A percentile compares a stretch with the other conserved stretches of the same genome.
phyloP scores from a whole-genome alignment of 2,113 vertebrate species.

The Pagrus major region DNA sequence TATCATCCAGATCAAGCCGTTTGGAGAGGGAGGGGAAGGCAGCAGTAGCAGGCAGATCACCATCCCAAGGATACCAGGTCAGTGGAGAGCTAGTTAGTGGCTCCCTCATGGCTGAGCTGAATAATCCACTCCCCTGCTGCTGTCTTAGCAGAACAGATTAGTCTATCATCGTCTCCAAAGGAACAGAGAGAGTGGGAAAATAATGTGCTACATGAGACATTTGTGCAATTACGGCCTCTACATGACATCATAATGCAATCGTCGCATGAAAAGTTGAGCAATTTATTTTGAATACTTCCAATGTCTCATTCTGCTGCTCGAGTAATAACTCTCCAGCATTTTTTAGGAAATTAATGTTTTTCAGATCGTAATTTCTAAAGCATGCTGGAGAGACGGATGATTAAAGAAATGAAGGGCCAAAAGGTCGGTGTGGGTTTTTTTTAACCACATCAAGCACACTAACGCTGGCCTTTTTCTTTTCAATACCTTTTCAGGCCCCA shows the following conservation, averaged over 20 bases:
- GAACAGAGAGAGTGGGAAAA: constrained; percentile 33
- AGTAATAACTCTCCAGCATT: not conserved
- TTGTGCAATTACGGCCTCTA: constrained; percentile 37
- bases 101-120: constrained; percentile 34
- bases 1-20: constrained; percentile 94
- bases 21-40: constrained; percentile 97
- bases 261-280: constrained; percentile 18
- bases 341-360: constrained; percentile 18
- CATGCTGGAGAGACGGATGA: not conserved
- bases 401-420: constrained; percentile 10
- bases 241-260: constrained; percentile 14
- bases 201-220: constrained; percentile 45
- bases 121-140: constrained; percentile 46
- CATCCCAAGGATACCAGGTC: constrained; percentile 91
- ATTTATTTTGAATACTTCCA: constrained; percentile 16
- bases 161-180: constrained; percentile 36
- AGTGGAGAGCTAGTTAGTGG: constrained; percentile 59
- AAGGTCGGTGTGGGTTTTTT: not conserved
- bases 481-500: constrained; percentile 86
- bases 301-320: not conserved
- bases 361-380: constrained; percentile 28
- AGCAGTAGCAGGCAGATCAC: constrained; percentile 95
- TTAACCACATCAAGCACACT: constrained; percentile 6
- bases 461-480: constrained; percentile 54
- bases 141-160: constrained; percentile 39